These are phyloP conservation scores for Triplophysa siluroides DNA, from an alignment of 2,113 vertebrate genomes.

Conservation along the genomic window DNA sequence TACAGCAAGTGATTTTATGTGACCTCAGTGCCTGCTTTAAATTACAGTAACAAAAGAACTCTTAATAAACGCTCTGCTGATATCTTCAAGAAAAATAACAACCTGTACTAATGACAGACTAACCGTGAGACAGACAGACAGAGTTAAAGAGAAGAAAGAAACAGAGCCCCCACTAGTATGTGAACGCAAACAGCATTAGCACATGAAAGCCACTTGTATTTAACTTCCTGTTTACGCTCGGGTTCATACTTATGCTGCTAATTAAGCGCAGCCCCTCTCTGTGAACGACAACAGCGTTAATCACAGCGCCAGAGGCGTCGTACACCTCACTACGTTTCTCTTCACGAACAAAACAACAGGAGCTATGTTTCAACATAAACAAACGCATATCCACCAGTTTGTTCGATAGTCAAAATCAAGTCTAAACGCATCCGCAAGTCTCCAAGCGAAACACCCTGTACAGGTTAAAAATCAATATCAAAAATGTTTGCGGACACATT, in stretches of 20 bases:
- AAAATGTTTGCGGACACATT: neutral
- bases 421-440: neutral
- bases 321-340: slow-evolving; percentile 11
- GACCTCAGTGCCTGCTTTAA: slow-evolving; percentile 7
- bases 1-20: neutral
- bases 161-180: slow-evolving; percentile 5
- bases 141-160: slow-evolving; percentile 24
- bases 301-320: slow-evolving; percentile 6
- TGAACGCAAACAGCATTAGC: slow-evolving; percentile 31
- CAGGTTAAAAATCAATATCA: neutral
- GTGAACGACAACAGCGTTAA: slow-evolving; percentile 22
- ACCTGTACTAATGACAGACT: neutral
- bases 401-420: neutral
- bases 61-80: slow-evolving; percentile 7
- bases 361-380: slow-evolving; percentile 27
- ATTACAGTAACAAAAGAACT: slow-evolving; percentile 10
- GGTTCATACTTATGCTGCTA: slow-evolving; percentile 40
- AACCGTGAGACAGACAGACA: slow-evolving; percentile 20
- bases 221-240: slow-evolving; percentile 33
- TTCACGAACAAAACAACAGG: slow-evolving; percentile 18
- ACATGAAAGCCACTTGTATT: slow-evolving; percentile 45
- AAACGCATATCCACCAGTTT: slow-evolving; percentile 34
- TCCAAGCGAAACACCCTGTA: neutral
- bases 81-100: neutral
- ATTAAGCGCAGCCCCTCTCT: slow-evolving; percentile 40